Percentiles rank a stretch among this genome's conserved stretches.
phyloP scores from a whole-genome alignment of 2,797 vertebrate genomes.

The Myioborus miniatus region DNA sequence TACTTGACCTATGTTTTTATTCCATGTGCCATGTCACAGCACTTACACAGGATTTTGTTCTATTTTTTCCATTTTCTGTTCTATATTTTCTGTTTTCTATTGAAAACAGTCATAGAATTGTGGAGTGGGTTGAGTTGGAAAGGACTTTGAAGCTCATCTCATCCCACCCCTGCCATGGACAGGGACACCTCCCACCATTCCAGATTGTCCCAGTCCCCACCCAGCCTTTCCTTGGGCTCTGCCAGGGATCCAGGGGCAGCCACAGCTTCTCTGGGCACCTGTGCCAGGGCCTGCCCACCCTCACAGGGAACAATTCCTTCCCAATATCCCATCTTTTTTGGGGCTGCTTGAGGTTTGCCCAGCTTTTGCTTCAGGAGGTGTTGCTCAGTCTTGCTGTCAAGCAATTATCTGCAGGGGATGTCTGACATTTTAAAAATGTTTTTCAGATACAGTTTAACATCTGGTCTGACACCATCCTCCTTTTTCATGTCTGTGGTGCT shows the following conservation, averaged over 20 bases:
- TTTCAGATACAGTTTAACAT: background rate
- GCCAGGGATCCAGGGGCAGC: background rate
- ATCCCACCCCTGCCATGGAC: background rate
- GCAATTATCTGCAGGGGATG: background rate
- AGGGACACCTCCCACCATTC: background rate
- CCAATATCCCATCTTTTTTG: background rate
- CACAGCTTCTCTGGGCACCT: background rate
- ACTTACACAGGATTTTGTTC: background rate
- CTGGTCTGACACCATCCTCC: background rate
- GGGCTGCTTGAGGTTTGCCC: background rate
- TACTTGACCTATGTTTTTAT: background rate
- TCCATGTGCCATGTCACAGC: background rate
- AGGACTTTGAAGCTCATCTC: background rate
- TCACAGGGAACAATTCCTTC: background rate
- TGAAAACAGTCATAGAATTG: background rate
- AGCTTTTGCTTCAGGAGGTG: background rate
- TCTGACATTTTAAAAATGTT: background rate
- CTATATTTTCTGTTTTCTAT: rapidly evolving
- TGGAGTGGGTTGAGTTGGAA: background rate
- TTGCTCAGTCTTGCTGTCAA: background rate
- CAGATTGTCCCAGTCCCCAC: rapidly evolving
- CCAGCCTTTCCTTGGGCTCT: background rate
- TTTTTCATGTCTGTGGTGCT: background rate
- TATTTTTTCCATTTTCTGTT: background rate
- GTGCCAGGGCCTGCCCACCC: rapidly evolving